Base-by-base conservation (phyloP, 2,888 invertebrate genomes). In the Thymelicus sylvestris region DNA sequence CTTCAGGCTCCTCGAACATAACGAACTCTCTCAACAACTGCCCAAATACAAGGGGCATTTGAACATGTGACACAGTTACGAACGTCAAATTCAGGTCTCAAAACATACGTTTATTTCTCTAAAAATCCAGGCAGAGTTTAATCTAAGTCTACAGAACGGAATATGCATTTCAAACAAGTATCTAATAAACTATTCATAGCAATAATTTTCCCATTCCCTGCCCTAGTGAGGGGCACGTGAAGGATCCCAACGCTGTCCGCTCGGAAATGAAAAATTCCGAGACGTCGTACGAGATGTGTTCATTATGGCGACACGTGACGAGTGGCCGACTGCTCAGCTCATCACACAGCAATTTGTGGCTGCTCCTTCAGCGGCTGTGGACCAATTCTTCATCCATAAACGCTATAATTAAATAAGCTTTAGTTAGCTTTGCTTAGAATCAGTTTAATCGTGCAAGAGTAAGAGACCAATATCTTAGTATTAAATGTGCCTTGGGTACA, bases 101-200 rank as follows among this genome's bases (percentile, higher is more conserved):
- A 31, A 31, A 31, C 31, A 3, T 31, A 31, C 2, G 31, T 31
- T 31, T 31, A 3, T 44, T 44, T n/a, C n/a, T n/a, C n/a, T n/a
- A n/a, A 19, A 15, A 52, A 7, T 52, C 13, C 6, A 55, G 12
- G 19, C 55, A 55, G n/a, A n/a, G 6, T 19, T 55, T 6, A 12
- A 57, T 57, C 31, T 13, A 19, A 38, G 2, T 38, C 57, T 5
- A 13, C 52, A 7, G 15, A 19, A 19, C 1, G 7, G 12, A 52
- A 15, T 19, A 12, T 19, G 50, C 15, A 19, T 55, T 44, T 24
- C 24, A 55, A 55, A 24, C 8, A 24, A 24, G 5, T 12, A 24
- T 55, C 55, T 55, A 52, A 52, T 52, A 55, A 55, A 55, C 7
- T 55, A 55, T 55, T 55, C 24, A 24, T 55, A 55, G 55, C 24